Evolutionary conservation across 35 echinoderm and acorn worm species (phyloP).

Genomic region (Hemicentrotus pulcherrimus): DNA sequence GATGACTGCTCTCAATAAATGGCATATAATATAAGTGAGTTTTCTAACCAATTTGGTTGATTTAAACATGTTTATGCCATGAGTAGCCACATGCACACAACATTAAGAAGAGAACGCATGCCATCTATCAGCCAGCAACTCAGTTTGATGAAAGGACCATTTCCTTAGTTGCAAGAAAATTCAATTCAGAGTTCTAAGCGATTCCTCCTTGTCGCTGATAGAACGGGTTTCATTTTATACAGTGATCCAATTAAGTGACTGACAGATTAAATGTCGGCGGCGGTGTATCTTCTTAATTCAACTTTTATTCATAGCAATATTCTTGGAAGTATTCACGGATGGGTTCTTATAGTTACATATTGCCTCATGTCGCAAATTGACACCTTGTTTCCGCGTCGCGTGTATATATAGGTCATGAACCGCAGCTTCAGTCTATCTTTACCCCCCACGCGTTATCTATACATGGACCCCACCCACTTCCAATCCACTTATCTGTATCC

Average conservation of each 20-base stretch:
- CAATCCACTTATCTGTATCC: not conserved
- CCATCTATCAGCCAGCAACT: not conserved
- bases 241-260: not conserved
- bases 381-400: not conserved
- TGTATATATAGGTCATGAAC: not conserved
- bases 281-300: not conserved
- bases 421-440: not conserved
- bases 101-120: not conserved
- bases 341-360: not conserved
- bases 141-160: not conserved
- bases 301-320: not conserved
- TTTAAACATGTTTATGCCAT: not conserved
- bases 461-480: not conserved
- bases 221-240: not conserved
- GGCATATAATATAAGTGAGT: not conserved
- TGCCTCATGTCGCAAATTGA: not conserved
- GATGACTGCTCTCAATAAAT: too few relatives aligned
- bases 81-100: not conserved
- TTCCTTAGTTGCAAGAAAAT: not conserved
- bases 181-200: not conserved
- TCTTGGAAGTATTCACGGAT: conserved; percentile 2
- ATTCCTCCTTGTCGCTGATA: not conserved
- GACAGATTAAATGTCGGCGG: not conserved
- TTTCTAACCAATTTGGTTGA: not conserved
- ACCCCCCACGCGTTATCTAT: not conserved